Base-by-base conservation (phyloP, 2,113 vertebrate species). In the Trochalopteron elliotii region DNA sequence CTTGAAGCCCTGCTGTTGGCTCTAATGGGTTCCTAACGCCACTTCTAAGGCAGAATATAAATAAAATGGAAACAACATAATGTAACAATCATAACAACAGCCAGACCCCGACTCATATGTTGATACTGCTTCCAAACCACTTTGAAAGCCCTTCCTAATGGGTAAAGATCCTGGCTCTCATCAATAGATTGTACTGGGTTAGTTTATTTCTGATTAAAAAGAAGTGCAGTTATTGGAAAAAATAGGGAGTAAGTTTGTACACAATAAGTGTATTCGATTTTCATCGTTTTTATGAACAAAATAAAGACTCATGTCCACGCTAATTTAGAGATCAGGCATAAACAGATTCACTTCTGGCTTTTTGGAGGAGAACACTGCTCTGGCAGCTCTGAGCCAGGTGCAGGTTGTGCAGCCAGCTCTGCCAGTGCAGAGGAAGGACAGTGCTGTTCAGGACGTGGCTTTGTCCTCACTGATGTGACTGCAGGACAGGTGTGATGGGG, bases 331-430 rank as follows among this genome's bases (percentile, higher is more conserved):
- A 64, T 67, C 4, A 23, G 33, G 21, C 10, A 13, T 12, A 14
- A 60, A 11, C 0, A 0, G 37, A 31, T 60, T 77, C 13, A 19
- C 12, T 28, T 33, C 27, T 3, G 10, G 13, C 14, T 39, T 19
- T 33, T 10, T 7, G 1, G 67, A 45, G 59, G 33, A 35, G 33
- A 33, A 4, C 65, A 4, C 6, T 33, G 75, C 64, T 49, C 19
- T 8, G 30, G 22, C 12, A 40, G 44, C 40, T 31, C 15, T 0
- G 0, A 45, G 64, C 52, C 57, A 23, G 47, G 17, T 5, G 21
- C 40, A 31, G 45, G 22, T 6, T 28, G 31, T 44, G 39, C 42
- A 57, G 45, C 18, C 61, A 21, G 27, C 10, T 2, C 21, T 42
- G 76, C 21, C 27, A 0, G 3, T 11, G 45, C 56, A 67, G 61